A percentile compares a stretch with the other conserved stretches of the same genome.
Conservation (phyloP, 1,140 invertebrate species). For the Tetragnatha versicolor region DNA sequence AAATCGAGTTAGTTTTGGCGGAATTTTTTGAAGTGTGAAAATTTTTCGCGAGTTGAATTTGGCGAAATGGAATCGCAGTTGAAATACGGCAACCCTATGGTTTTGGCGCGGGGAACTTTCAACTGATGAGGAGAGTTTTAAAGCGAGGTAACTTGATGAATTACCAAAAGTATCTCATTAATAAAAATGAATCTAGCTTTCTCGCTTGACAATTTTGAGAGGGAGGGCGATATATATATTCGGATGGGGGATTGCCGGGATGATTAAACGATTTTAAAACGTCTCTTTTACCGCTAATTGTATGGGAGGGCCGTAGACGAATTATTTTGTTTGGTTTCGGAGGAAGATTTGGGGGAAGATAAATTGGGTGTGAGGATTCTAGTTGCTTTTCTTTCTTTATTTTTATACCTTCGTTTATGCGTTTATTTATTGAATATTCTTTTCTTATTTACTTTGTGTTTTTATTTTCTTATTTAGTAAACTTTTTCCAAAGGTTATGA, state of each 20-base stretch:
- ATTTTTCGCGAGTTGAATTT: too few relatives aligned
- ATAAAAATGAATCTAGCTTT: constrained; percentile 54
- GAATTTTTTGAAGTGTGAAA: constrained; percentile 22
- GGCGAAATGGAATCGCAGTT: constrained; percentile 2
- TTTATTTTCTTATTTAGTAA: too few relatives aligned
- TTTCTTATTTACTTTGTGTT: too few relatives aligned
- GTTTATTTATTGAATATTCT: too few relatives aligned
- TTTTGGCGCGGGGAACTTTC: background rate
- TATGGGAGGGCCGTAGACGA: constrained; percentile 16
- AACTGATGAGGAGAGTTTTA: background rate
- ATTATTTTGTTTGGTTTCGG: constrained; percentile 42
- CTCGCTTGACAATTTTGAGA: constrained; percentile 50
- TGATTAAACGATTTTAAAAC: constrained; percentile 55
- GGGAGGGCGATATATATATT: constrained; percentile 32
- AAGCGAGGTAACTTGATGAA: constrained; percentile 49
- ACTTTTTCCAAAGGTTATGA: too few relatives aligned
- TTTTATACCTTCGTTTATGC: background rate
- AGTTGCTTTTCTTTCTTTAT: too few relatives aligned
- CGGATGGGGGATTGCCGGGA: constrained; percentile 46
- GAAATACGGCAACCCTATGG: constrained; percentile 8
- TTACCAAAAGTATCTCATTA: constrained; percentile 53
- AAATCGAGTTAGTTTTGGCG: too few relatives aligned
- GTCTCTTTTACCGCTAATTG: constrained; percentile 48
- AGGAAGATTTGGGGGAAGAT: background rate
- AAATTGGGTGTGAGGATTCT: too few relatives aligned